A percentile compares a stretch with the other conserved stretches of the same genome.
Conservation (phyloP, 2,888 invertebrate species). For the Lithophane ornitopus region DNA sequence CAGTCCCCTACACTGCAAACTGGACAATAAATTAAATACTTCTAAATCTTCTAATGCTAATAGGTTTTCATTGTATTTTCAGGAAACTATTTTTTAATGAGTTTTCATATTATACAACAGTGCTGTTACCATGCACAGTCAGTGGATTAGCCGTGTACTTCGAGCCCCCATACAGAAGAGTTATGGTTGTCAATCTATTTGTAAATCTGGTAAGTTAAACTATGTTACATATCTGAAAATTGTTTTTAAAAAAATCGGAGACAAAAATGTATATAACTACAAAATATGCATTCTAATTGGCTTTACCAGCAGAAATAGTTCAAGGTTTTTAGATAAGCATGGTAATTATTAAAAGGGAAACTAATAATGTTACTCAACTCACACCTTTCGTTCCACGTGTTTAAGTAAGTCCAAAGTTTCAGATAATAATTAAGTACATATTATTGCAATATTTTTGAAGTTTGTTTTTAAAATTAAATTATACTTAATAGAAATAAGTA, state of each 20-base stretch:
- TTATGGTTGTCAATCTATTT: slow-evolving; percentile 86
- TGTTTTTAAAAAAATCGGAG: not conserved
- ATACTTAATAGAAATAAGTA: not conserved
- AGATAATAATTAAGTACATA: not conserved
- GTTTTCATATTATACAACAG: slow-evolving; percentile 87
- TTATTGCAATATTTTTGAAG: not conserved
- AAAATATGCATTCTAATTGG: not conserved
- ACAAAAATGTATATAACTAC: not conserved
- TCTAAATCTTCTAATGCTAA: not conserved
- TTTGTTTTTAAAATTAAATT: not conserved
- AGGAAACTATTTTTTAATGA: slow-evolving; percentile 86
- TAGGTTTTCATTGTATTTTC: slow-evolving; percentile 43
- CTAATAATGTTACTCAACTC: not conserved
- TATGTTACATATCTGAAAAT: not conserved
- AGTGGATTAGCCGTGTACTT: slow-evolving; percentile 87
- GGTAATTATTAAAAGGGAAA: slow-evolving; percentile 10
- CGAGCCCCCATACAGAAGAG: slow-evolving; percentile 87
- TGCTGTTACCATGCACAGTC: slow-evolving; percentile 85
- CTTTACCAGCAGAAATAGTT: not conserved
- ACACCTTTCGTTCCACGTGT: not conserved
- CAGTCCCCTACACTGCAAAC: too few relatives aligned
- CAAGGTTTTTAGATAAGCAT: slow-evolving; percentile 37
- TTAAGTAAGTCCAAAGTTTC: not conserved
- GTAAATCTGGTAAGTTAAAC: slow-evolving; percentile 85
- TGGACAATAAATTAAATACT: too few relatives aligned